Base-by-base conservation (phyloP, 2,113 vertebrate species). In the Megaceryle torquata region DNA sequence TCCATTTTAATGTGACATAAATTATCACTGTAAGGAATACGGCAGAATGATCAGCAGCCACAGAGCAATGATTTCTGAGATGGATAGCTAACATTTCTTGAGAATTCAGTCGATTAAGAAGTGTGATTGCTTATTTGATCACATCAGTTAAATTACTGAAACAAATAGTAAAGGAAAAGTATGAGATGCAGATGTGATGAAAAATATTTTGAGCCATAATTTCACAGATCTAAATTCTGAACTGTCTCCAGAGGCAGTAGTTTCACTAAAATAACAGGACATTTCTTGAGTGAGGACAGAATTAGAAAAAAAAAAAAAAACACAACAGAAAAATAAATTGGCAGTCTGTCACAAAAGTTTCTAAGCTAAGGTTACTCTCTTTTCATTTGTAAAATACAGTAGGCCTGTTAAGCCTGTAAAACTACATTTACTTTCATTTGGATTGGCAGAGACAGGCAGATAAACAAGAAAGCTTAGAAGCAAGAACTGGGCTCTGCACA, bases 1-100 rank as follows among this genome's bases (percentile, higher is more conserved):
- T 88, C 50, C 56, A 48, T 84, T 90, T 91, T 86, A 86, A 91
- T 53, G 60, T 91, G 88, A 77, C 75, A 91, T 94, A 93, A 91
- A 91, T 90, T 91, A 80, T 82, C 81, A 89, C 68, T 20, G 5
- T 93, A 74, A 89, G 71, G 57, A 91, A 86, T 71, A 86, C 4
- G 6, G 59, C 65, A 94, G 78, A 90, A 83, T 82, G 86, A 94
- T 90, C 80, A 92, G 76, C 57, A 91, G 29, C 39, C 60, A 56
- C 76, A 84, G 39, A 82, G 33, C 67, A 91, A 94, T 90, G 1
- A 86, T 86, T 96, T 93, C 67, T 86, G 82, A 88, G 79, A 64
- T 53, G 16, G 72, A 89, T 90, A 83, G 48, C 80, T 83, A 86
- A 92, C 41, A 56, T 79, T 93, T 91, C 46, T 91, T 86, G 63